Conservation (phyloP, 2,888 invertebrate species). For the Sialis fuliginosa region DNA sequence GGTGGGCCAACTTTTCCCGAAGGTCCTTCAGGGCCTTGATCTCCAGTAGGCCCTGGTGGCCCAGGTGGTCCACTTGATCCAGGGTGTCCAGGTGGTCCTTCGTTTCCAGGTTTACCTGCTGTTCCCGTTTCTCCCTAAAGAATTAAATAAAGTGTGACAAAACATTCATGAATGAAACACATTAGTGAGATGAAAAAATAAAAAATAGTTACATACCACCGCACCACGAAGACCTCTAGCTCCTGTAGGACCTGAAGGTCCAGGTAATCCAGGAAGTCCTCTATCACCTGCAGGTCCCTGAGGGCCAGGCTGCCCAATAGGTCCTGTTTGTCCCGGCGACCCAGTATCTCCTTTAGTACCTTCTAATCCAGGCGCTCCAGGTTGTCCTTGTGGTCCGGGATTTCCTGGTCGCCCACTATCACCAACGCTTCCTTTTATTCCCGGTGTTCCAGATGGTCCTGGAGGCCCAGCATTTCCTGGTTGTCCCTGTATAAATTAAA, state of each 20-base stretch:
- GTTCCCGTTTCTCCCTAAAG: constrained; percentile 50
- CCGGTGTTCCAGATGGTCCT: constrained; percentile 49
- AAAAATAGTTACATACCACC: constrained; percentile 35
- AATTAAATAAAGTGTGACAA: constrained; percentile 1
- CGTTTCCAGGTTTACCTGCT: constrained; percentile 52
- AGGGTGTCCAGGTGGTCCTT: constrained; percentile 50
- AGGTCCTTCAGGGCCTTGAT: constrained; percentile 39
- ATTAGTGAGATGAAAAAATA: background rate
- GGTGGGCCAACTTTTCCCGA: constrained; percentile 53
- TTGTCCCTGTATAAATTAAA: constrained; percentile 35
- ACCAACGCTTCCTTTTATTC: constrained; percentile 51
- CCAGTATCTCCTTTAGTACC: constrained; percentile 62
- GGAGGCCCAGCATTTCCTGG: constrained; percentile 48
- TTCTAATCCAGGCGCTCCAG: constrained; percentile 52
- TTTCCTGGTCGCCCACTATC: constrained; percentile 51
- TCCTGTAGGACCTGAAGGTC: constrained; percentile 45
- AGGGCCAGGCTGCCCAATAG: constrained; percentile 49
- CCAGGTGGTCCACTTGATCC: constrained; percentile 52
- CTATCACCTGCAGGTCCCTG: constrained; percentile 51
- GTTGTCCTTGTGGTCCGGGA: constrained; percentile 47
- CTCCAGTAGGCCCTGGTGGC: constrained; percentile 39
- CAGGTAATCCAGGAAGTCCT: constrained; percentile 42
- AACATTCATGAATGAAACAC: background rate
- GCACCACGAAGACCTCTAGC: constrained; percentile 44
- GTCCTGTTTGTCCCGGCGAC: constrained; percentile 48